Evolutionary conservation across 2,888 invertebrate species (phyloP).

Genomic region (Cerastis leucographa): DNA sequence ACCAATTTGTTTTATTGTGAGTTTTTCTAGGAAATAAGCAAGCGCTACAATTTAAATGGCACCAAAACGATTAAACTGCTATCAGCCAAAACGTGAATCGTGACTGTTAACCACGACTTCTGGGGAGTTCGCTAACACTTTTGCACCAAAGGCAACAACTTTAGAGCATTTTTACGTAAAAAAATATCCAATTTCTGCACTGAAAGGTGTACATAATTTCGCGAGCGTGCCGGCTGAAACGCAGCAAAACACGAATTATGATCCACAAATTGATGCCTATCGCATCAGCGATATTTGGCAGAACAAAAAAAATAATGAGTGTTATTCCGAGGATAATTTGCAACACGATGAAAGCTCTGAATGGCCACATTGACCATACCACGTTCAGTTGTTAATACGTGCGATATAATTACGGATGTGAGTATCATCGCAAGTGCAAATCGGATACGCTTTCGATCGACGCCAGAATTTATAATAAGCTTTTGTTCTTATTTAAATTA

Average conservation of each 20-base stretch:
- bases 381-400: constrained; percentile 51
- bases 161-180: constrained; percentile 9
- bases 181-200: constrained; percentile 39
- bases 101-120: constrained; percentile 55
- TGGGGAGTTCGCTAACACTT: constrained; percentile 20
- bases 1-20: constrained; percentile 5
- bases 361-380: constrained; percentile 41
- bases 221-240: constrained; percentile 38
- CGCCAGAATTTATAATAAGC: constrained; percentile 55
- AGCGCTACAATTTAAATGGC: constrained; percentile 23
- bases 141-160: constrained; percentile 20
- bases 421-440: constrained; percentile 55
- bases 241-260: constrained; percentile 53
- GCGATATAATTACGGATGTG: constrained; percentile 64
- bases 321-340: constrained; percentile 53
- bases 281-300: constrained; percentile 45
- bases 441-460: constrained; percentile 60
- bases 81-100: constrained; percentile 32
- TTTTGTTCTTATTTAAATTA: constrained; percentile 66
- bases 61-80: constrained; percentile 13
- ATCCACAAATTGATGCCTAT: constrained; percentile 58
- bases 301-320: constrained; percentile 55
- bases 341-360: constrained; percentile 51
- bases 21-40: constrained; percentile 4
- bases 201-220: constrained; percentile 54